Evolutionary conservation across 1,140 invertebrate genomes (phyloP).

Genomic region (Acromyrmex charruanus): DNA sequence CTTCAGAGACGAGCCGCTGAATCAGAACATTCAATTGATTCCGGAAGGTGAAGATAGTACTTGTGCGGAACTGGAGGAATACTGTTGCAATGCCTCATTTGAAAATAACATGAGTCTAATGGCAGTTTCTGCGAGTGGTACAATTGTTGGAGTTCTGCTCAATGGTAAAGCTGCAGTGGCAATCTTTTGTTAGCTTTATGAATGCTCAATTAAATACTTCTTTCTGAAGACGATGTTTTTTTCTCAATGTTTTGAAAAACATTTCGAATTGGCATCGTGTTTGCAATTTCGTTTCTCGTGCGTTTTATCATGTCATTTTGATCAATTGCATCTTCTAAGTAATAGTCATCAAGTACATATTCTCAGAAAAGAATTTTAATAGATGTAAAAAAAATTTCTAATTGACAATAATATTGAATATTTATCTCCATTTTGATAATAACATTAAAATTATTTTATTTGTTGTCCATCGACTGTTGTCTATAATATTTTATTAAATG

Average conservation of each 20-base stretch:
- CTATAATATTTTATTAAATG: not conserved
- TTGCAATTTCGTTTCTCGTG: too few relatives aligned
- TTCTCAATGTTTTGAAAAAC: not conserved
- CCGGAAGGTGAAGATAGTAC: slow-evolving; percentile 88
- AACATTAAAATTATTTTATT: not conserved
- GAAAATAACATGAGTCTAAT: slow-evolving; percentile 89
- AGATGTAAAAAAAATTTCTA: not conserved
- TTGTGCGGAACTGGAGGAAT: slow-evolving; percentile 90
- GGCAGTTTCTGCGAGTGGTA: slow-evolving; percentile 88
- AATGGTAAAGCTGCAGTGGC: slow-evolving; percentile 79
- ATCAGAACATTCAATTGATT: slow-evolving; percentile 88
- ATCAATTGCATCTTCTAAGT: not conserved
- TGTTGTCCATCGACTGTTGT: not conserved
- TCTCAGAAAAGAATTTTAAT: slow-evolving; percentile 1
- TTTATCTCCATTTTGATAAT: not conserved
- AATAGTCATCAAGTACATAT: not conserved
- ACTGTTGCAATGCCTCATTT: slow-evolving; percentile 87
- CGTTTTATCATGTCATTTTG: not conserved
- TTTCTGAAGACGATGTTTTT: not conserved
- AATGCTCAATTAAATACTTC: not conserved
- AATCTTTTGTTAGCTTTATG: not conserved
- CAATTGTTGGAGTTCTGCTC: slow-evolving; percentile 88
- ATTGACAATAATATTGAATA: not conserved
- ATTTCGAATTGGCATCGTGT: not conserved
- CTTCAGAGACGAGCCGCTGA: slow-evolving; percentile 92